Base-by-base conservation (phyloP, 2,113 vertebrate genomes). In the Delphinapterus leucas region DNA sequence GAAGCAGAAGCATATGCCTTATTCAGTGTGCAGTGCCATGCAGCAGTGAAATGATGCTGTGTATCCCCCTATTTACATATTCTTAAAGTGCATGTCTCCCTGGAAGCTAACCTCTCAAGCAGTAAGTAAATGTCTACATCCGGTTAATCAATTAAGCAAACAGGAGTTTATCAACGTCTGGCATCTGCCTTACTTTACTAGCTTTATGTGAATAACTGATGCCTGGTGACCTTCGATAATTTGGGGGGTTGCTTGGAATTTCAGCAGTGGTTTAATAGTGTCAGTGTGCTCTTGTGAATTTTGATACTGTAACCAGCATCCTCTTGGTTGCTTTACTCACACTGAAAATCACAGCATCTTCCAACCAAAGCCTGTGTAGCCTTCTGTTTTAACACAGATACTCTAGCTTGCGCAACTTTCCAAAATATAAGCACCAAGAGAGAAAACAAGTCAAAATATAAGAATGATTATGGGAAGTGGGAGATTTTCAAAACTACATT, bases 131-230 rank as follows among this genome's bases (percentile, higher is more conserved):
- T 97, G 96, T 96, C 97, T 95, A 53, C 87, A 92, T 95, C 88
- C 95, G 81, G 93, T 92, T 97, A 98, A 96, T 98, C 97, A 97
- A 95, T 97, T 93, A 96, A 97, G 58, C 84, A 97, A 97, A 65
- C 70, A n/a, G 87, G 73, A 89, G 8, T 95, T 95, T 98, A 98
- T 98, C 97, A 97, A 11, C 12, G 2, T 41, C 87, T 97, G 86
- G 23, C 94, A 97, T 98, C 97, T 96, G 79, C 88, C 49, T 97
- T 53, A 6, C 31, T 90, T 92, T 53, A 89, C 83, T 97, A 96
- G 21, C 73, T 88, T 96, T 94, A 76, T 79, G 70, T 95, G 83
- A 98, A 91, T 81, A 98, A 97, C 91, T 86, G 90, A 92, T 96
- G 55, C 90, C 26, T 93, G 89, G 91, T 97, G 96, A 98, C 98